These are phyloP conservation scores for Lepisosteus oculatus DNA, from an alignment of 2,113 vertebrate genomes.

Conservation along the genomic window DNA sequence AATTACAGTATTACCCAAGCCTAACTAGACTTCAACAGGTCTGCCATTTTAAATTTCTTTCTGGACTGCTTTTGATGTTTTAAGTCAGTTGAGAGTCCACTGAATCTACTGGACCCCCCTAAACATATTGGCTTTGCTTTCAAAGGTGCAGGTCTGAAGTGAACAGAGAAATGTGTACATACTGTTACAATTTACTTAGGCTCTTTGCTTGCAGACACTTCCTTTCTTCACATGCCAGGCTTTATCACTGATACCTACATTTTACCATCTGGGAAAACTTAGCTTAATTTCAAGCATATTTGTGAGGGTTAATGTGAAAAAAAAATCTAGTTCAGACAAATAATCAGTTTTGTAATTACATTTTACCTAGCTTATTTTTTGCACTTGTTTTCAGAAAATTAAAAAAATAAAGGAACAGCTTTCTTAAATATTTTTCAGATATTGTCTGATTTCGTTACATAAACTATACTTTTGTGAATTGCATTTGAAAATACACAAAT, in stretches of 20 bases:
- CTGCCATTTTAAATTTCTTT: neutral
- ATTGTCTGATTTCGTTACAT: no score
- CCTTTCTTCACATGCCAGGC: constrained; percentile 21
- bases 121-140: constrained; percentile 15
- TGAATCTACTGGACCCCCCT: neutral
- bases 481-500: no score
- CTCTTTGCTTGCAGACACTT: neutral
- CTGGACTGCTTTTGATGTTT: neutral
- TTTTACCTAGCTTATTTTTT: no score
- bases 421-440: no score
- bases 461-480: no score
- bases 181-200: constrained; percentile 21
- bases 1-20: neutral
- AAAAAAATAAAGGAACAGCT: no score
- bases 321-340: neutral
- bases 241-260: neutral
- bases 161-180: neutral
- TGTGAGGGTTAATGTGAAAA: constrained; percentile 1
- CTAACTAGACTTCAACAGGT: neutral
- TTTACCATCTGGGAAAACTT: constrained; percentile 24
- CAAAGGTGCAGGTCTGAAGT: constrained; percentile 11
- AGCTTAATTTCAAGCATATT: constrained; percentile 18
- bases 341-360: no score
- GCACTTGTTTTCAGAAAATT: no score
- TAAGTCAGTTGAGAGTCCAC: neutral